A percentile compares a stretch with the other conserved stretches of the same genome.
Evolutionary conservation across 2,797 vertebrate species (phyloP).

Genomic region (Phrynocephalus vlangalii): DNA sequence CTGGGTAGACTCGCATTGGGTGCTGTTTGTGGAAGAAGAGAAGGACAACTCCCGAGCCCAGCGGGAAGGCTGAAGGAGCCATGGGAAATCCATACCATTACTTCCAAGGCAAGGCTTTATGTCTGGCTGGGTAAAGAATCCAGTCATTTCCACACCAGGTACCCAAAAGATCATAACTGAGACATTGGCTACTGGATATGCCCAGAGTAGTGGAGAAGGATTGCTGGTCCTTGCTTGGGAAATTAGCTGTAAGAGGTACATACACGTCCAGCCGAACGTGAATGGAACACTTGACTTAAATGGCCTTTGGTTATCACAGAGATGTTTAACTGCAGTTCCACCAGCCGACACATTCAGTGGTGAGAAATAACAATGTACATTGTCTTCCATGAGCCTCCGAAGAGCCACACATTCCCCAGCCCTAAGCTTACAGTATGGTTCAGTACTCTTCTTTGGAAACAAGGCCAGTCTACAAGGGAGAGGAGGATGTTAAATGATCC

Average conservation of each 20-base stretch:
- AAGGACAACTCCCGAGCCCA: background rate
- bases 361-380: background rate
- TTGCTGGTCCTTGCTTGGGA: background rate
- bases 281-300: background rate
- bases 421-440: background rate
- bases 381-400: background rate
- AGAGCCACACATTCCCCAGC: background rate
- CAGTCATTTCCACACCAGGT: constrained; percentile 29
- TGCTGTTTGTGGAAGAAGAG: constrained; percentile 38
- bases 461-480: background rate
- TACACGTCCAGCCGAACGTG: background rate
- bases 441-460: background rate
- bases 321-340: background rate
- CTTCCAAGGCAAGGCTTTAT: constrained; percentile 41
- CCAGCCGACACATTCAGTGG: background rate
- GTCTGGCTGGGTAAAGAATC: constrained; percentile 13
- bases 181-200: constrained; percentile 24
- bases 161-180: constrained; percentile 37
- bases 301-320: background rate
- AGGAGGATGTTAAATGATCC: background rate
- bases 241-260: background rate
- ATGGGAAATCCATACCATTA: constrained; percentile 33
- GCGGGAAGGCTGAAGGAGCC: constrained; percentile 25
- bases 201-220: background rate
- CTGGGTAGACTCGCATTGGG: constrained; percentile 44